These are phyloP conservation scores for Dendrolimus punctatus DNA, from an alignment of 1,140 invertebrate species.

Conservation along the genomic window DNA sequence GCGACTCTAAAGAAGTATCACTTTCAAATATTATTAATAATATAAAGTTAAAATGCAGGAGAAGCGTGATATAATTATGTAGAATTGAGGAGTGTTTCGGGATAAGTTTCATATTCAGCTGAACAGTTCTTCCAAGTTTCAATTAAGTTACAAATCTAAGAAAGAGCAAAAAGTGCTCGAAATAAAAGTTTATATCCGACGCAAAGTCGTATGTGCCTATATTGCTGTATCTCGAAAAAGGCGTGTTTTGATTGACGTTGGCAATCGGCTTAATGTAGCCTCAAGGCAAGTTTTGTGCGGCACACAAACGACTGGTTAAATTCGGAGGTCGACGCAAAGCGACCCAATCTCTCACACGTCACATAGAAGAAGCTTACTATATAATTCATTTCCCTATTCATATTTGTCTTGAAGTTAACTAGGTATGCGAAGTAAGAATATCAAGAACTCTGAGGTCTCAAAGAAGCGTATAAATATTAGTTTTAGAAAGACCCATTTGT, in stretches of 20 bases:
- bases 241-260: conserved; percentile 63
- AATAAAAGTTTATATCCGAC: conserved; percentile 37
- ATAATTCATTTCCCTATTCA: conserved; percentile 68
- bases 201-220: conserved; percentile 29
- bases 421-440: conserved; percentile 7
- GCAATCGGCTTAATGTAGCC: conserved; percentile 70
- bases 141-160: not conserved
- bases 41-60: too few relatives aligned
- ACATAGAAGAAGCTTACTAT: conserved; percentile 59
- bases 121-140: too few relatives aligned
- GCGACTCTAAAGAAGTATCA: too few relatives aligned
- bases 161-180: conserved; percentile 20
- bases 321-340: conserved; percentile 63
- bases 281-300: conserved; percentile 59
- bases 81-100: too few relatives aligned
- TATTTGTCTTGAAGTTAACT: conserved; percentile 66
- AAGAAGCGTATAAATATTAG: conserved; percentile 1
- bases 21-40: too few relatives aligned
- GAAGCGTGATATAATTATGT: too few relatives aligned
- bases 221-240: conserved; percentile 52
- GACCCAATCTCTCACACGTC: conserved; percentile 67
- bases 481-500: too few relatives aligned
- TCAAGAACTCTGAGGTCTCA: conserved; percentile 4
- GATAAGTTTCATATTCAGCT: too few relatives aligned
- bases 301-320: conserved; percentile 64